Conservation (phyloP, 2,888 invertebrate genomes). For the Mesochorus sp. region DNA sequence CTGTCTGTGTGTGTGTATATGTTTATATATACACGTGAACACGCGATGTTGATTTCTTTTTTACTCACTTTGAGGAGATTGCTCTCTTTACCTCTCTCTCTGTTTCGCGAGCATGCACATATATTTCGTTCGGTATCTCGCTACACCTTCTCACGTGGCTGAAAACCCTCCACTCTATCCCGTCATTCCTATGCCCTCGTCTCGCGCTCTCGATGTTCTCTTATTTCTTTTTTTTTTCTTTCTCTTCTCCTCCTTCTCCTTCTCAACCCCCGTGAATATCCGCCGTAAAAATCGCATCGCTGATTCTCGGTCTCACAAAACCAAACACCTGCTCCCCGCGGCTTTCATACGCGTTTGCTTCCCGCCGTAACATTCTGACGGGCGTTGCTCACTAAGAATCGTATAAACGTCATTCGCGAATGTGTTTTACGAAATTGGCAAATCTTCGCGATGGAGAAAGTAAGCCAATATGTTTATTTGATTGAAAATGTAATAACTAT, state of each 20-base stretch:
- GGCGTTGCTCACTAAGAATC: neutral
- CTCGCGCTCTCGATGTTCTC: conserved; percentile 69
- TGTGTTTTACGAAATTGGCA: neutral
- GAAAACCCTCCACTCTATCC: conserved; percentile 45
- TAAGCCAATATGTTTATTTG: neutral
- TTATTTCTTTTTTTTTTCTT: conserved; percentile 24
- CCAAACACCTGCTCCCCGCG: neutral
- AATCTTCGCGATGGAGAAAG: neutral
- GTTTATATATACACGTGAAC: neutral
- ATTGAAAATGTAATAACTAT: neutral
- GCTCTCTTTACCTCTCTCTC: conserved; percentile 36
- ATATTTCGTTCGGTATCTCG: conserved; percentile 37
- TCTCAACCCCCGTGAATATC: conserved; percentile 36
- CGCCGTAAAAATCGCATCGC: conserved; percentile 53
- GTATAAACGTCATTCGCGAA: neutral
- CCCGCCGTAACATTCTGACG: neutral
- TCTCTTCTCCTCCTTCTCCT: too few species aligned
- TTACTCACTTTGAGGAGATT: conserved; percentile 51
- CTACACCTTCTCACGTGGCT: conserved; percentile 44
- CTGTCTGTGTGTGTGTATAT: neutral
- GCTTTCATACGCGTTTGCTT: neutral
- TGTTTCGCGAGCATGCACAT: conserved; percentile 7
- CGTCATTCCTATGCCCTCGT: conserved; percentile 73
- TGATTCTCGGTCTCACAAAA: conserved; percentile 24
- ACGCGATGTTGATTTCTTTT: conserved; percentile 51